Base-by-base conservation (phyloP, 2,888 invertebrate species). In the Tenthredo amoena region DNA sequence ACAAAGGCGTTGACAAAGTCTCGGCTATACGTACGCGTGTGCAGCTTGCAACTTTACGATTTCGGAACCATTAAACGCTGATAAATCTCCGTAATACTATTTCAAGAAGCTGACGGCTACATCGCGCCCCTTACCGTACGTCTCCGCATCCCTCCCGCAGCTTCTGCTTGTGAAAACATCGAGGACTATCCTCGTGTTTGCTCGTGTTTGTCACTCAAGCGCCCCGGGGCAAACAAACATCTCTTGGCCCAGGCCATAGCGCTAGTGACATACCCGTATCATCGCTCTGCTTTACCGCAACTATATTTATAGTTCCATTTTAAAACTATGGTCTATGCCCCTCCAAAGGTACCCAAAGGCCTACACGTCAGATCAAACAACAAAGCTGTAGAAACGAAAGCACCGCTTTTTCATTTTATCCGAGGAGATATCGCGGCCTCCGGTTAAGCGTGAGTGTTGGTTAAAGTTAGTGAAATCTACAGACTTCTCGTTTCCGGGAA, bases 1-100 rank as follows among this genome's bases (percentile, higher is more conserved):
- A 92, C 93, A 92, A 91, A 90, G 89, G 90, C 93, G 93, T 93
- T 93, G 93, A 93, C 93, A 93, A 93, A 92, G 91, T 93, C 91
- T 89, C 86, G 86, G 86, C 85, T 68, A 50, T 40, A 40, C 47
- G 21, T 26, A 50, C 58, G 68, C 43, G 68, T 68, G 71, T 84
- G 74, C 74, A 85, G 85, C 79, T 83, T 85, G 85, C 74, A 83
- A 71, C 72, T 92, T 92, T 92, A 92, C 91, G 92, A 91, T 90
- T 88, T 88, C 89, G 87, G 87, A 88, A 88, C 91, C 91, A 92
- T 92, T 92, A 92, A 92, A 92, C 88, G 89, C 88, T 89, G 91
- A 92, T 91, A 92, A 92, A 92, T 91, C 89, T 84, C 84, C 55
- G 58, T 37, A 26, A 74, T 76, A 68, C 90, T 89, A 90, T 89